Conservation (phyloP, 2,888 invertebrate genomes). For the Gortyna flavago region DNA sequence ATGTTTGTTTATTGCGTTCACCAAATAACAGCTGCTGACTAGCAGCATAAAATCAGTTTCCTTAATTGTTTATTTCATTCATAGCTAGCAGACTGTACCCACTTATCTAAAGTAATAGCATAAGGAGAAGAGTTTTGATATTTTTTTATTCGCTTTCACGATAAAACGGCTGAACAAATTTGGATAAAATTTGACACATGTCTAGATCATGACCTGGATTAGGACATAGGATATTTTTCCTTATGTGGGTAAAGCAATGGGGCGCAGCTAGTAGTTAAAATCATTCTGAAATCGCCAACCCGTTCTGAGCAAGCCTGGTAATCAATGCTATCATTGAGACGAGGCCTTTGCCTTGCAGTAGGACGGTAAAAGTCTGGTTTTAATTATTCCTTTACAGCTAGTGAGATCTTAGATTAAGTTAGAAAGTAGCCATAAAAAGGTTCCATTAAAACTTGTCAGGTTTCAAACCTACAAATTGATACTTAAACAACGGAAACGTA, state of each 20-base stretch:
- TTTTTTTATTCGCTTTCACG: no score
- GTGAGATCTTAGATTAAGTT: not conserved
- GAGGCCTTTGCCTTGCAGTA: not conserved
- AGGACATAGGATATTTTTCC: not conserved
- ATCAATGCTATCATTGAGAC: not conserved
- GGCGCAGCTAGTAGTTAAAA: not conserved
- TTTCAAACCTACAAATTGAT: not conserved
- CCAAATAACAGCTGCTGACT: no score
- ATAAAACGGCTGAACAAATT: not conserved
- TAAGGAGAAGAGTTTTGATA: no score
- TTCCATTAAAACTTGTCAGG: not conserved
- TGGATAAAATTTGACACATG: not conserved
- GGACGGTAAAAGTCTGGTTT: not conserved
- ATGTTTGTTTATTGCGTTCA: not conserved
- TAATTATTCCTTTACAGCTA: not conserved
- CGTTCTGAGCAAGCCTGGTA: not conserved
- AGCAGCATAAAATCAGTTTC: not conserved
- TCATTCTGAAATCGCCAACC: not conserved
- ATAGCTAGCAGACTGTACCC: not conserved
- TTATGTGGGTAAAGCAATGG: not conserved
- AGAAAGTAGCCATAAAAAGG: conserved; percentile 1
- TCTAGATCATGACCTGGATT: not conserved
- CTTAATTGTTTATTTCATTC: not conserved
- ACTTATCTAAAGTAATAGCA: no score
- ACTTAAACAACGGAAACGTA: conserved; percentile 12